Evolutionary conservation across 2,888 invertebrate genomes (phyloP), one percentile per base, ranked within the genome.

Genomic region (Stramonita haemastoma): DNA sequence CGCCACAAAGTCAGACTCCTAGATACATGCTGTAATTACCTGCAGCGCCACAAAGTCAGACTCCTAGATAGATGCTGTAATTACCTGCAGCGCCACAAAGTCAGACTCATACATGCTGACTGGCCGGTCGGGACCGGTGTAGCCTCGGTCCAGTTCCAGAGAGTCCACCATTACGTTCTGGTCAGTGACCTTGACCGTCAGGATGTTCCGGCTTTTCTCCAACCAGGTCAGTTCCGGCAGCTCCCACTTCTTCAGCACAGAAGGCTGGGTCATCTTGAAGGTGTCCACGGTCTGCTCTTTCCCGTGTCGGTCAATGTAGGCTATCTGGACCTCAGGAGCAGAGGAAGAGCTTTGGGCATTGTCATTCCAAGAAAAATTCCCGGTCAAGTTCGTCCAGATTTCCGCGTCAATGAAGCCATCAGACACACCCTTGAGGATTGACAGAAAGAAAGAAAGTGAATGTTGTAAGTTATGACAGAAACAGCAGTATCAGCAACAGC

Each of bases 211-310:
- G 46, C 57, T 13, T 8, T 79, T 29, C 19, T 77, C 87, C 1
- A 77, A 87, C 87, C 87, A 87, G 77, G 87, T 87, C 87, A 77
- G 77, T 56, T 87, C 87, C 56, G 77, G 77, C 2, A 87, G 22
- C 2, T 22, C 32, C 87, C 87, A 87, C 56, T 4, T 29, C 56
- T 77, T 87, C 77, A 15, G 17, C 86, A 70, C 86, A 13, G 32
- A 26, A n/a, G 2, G 0, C 46, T n/a, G 32, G 6, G 17, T 13
- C 22, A 36, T 17, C 11, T 29, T 29, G 29, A 87, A 77, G 1
- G 73, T 77, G 46, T 56, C 77, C 29, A 87, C 46, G 19, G 4
- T n/a, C 15, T 6, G 22, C 26, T 46, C 77, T n/a, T 11, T 17
- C 8, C 56, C 57, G 2, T 70, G 19, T 29, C 70, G 73, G 32